A percentile compares a stretch with the other conserved stretches of the same genome.
Evolutionary conservation across 1,140 invertebrate genomes (phyloP).

Genomic region (Rhynchophorus ferrugineus): DNA sequence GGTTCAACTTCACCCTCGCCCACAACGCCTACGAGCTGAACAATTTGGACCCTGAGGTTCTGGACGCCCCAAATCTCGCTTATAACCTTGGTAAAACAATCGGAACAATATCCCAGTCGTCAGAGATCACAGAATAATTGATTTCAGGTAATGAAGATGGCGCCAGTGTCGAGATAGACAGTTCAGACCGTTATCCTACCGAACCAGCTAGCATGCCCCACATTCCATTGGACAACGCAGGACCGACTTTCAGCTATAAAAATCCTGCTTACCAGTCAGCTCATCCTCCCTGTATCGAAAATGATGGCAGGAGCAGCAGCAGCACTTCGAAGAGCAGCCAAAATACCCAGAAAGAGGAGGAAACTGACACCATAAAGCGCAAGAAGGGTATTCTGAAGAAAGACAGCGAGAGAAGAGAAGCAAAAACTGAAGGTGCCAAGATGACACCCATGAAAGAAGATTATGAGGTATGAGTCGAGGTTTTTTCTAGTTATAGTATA

Average conservation of each 20-base stretch:
- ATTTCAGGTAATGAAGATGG: constrained; percentile 27
- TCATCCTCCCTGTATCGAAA: constrained; percentile 47
- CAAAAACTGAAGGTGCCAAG: constrained; percentile 22
- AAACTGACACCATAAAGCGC: constrained; percentile 45
- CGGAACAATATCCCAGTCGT: constrained; percentile 28
- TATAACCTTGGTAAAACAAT: constrained; percentile 34
- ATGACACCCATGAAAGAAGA: constrained; percentile 30
- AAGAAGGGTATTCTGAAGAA: constrained; percentile 67
- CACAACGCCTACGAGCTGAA: constrained; percentile 55
- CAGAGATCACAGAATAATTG: no score
- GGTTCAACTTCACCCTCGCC: constrained; percentile 50
- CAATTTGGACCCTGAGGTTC: constrained; percentile 51
- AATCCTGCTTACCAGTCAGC: constrained; percentile 68
- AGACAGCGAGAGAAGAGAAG: constrained; percentile 38
- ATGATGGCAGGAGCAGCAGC: neutral
- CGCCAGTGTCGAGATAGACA: constrained; percentile 34
- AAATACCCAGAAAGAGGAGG: constrained; percentile 16
- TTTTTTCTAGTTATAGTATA: neutral
- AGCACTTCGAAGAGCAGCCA: constrained; percentile 7
- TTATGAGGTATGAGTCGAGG: constrained; percentile 24
- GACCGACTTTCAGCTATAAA: constrained; percentile 48
- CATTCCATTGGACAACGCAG: constrained; percentile 36
- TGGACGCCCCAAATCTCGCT: constrained; percentile 50
- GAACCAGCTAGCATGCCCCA: constrained; percentile 52
- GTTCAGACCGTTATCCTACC: constrained; percentile 40